phyloP scores from a whole-genome alignment of 2,888 invertebrate genomes.

The Coenonympha arcania region DNA sequence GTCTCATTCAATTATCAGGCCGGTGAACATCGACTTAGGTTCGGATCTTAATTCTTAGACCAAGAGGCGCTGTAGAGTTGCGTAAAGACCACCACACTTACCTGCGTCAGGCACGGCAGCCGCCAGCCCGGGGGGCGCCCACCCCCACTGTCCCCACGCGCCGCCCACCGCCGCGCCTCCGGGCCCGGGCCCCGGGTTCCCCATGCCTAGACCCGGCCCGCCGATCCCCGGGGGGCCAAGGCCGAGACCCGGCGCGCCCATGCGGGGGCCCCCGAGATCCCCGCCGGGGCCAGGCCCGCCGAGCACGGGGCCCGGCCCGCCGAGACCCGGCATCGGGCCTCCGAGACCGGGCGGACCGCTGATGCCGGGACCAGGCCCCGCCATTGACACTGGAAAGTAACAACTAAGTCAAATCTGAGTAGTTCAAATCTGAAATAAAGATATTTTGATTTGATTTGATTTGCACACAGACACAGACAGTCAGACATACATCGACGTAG shows the following conservation, averaged over 20 bases:
- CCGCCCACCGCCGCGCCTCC: constrained; percentile 25
- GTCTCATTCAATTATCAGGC: too few species aligned
- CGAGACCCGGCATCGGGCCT: neutral
- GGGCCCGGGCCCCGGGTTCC: constrained; percentile 25
- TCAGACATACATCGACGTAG: too few species aligned
- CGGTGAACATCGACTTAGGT: too few species aligned
- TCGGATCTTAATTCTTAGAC: too few species aligned
- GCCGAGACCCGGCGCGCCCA: constrained; percentile 2
- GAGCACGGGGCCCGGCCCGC: neutral
- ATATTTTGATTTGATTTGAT: too few species aligned
- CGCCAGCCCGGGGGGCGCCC: constrained; percentile 45
- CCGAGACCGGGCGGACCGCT: neutral
- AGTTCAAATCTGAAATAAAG: too few species aligned
- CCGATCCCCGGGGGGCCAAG: constrained; percentile 12
- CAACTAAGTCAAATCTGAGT: too few species aligned
- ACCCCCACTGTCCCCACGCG: constrained; percentile 49
- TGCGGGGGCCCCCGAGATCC: neutral
- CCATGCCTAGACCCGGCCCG: constrained; percentile 11
- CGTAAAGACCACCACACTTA: constrained; percentile 35
- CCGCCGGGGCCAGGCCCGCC: neutral
- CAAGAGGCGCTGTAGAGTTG: too few species aligned
- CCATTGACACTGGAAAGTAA: neutral
- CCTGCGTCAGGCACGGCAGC: constrained; percentile 37
- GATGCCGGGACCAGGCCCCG: neutral
- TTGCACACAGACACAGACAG: too few species aligned